Percentiles rank a stretch among this genome's conserved stretches.
These are phyloP conservation scores for Mesorhabditis sp. DNA, from an alignment of 2,888 invertebrate species.

Conservation along the genomic window DNA sequence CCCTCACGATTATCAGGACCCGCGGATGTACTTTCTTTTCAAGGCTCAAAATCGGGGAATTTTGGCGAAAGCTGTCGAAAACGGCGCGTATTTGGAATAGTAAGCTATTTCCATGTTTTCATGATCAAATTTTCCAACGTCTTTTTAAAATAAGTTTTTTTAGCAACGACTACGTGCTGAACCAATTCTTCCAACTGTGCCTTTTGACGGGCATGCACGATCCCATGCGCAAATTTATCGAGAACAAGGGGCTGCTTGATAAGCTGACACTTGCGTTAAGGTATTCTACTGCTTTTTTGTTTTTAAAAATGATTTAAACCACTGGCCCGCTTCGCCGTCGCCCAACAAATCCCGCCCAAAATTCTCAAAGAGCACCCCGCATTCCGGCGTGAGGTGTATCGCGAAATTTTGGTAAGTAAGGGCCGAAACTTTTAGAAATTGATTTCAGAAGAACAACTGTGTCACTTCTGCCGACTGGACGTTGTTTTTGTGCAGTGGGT, in stretches of 20 bases:
- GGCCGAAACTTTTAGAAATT: too few species aligned
- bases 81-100: background rate
- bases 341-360: background rate
- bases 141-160: background rate
- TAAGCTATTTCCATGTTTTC: background rate
- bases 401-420: too few species aligned
- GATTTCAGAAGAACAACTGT: too few species aligned
- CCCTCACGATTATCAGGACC: too few species aligned
- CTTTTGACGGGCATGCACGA: background rate
- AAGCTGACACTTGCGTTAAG: background rate
- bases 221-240: background rate
- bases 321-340: background rate
- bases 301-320: background rate
- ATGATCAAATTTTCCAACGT: background rate
- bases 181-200: background rate
- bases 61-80: background rate
- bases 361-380: background rate
- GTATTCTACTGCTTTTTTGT: background rate
- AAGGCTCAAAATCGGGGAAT: too few species aligned
- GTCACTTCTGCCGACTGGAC: too few species aligned
- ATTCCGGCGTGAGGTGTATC: slow-evolving; percentile 2
- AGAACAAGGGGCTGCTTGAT: background rate
- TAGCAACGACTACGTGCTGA: slow-evolving; percentile 4
- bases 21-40: too few species aligned
- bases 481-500: too few species aligned